Evolutionary conservation across 1,140 invertebrate genomes (phyloP), one percentile per base, ranked within the genome.

Genomic region (Drosophila nikananu): DNA sequence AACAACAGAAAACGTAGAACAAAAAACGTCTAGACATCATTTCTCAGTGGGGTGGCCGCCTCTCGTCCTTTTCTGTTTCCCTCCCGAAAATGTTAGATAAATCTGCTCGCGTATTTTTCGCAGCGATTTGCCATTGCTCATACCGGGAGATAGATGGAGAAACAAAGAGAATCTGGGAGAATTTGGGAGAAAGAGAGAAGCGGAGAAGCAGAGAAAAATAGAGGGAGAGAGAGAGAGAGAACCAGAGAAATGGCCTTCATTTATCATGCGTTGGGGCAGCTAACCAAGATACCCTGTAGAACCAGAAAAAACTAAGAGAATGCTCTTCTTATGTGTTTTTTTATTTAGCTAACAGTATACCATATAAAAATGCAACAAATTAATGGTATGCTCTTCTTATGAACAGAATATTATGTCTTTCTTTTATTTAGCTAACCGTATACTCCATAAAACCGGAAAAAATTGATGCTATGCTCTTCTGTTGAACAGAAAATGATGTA

Each of bases 21-120:
- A 78, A 81, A 84, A 81, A 77, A 72, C 68, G 83, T 87, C 83
- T 87, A 87, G 83, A 87, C 83, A 39, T 87, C 44, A 87, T 87
- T 87, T 87, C 77, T 87, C 80, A 87, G 80, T 63, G 44, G 41
- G 10, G 30, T 35, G 39, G 13, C 19, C 19, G 10, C 1, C 15
- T 30, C 32, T n/a, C 49, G 21, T 25, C 17, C 13, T 51, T 35
- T 25, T 32, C 25, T 8, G 54, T 66, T 57, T 15, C 54, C 51
- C 21, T 5, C 25, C 5, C 21, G 44, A 64, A 81, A 59, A 70
- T 63, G 49, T 59, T 65, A 65, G 75, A 86, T 86, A 86, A 86
- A 86, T 86, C 75, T 79, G 79, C 58, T 70, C 62, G 61, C 64
- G 55, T 73, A 73, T 72, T 73, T 73, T 59, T 59, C 39, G 52